Base-by-base conservation (phyloP, 2,888 invertebrate genomes). In the Seira ritae region DNA sequence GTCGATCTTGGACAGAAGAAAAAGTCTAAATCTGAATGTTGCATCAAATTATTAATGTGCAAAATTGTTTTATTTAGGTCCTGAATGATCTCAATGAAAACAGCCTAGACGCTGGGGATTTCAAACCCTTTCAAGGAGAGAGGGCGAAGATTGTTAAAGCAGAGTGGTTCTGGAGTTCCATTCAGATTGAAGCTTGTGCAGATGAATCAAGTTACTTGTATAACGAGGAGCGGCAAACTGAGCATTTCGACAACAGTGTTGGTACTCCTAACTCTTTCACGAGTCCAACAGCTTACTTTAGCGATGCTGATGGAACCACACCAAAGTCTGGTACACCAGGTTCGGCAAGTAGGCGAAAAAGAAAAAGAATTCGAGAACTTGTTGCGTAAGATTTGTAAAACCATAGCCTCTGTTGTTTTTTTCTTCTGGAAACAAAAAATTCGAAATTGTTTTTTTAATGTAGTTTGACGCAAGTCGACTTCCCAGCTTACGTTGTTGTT, bases 151-250 rank as follows among this genome's bases (percentile, higher is more conserved):
- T 97, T 86, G 95, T 97, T 76, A 96, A 96, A 91, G 96, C 96
- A 4, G 97, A 98, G 92, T 98, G 98, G 98, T 98, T 98, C 92
- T 99, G 98, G 98, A 96, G 96, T 55, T 97, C 98, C 69, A 96
- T 98, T 85, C 98, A 98, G 92, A 97, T 98, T 92, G 97, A 97
- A 90, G 96, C 96, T 87, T 95, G 96, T 89, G 96, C 97, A 85
- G 95, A 96, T 90, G 98, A 98, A 91, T 94, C 94, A 90, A 95
- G 97, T 89, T 97, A 97, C 92, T 92, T 95, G 19, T 96, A 96
- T 90, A 95, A 95, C 91, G 70, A 68, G 0, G 91, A 96, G 95
- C 92, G 94, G 94, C 93, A 37, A 37, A 78, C 12, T 42, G 75
- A 85, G 6, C 67, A 70, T 8, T 73, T 86, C 50, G 86, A 87